Evolutionary conservation across 2,113 vertebrate genomes (phyloP), one percentile per base, ranked within the genome.

Genomic region (Galbula dea): DNA sequence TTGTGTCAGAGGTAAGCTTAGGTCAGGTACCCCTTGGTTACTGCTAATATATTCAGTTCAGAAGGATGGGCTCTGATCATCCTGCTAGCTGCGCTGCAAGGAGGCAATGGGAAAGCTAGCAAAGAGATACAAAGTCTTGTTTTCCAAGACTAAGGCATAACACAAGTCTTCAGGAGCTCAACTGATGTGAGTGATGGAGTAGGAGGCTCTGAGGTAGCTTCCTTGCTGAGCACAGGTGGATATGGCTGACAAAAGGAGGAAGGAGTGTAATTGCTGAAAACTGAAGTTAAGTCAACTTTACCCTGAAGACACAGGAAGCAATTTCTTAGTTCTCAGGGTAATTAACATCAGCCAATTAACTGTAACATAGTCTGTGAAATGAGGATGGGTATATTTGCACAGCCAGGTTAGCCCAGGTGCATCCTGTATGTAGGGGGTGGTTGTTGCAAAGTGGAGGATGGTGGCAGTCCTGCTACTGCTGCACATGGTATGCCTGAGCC

Each of bases 191-290:
- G 43, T n/a, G 43, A 66, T 29, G 18, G 32, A 73, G 54, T 45
- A 73, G 39, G 41, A 61, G 8, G 30, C 66, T 89, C 32, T 9
- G 22, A 83, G 63, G 41, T 37, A 34, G 13, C 22, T 61, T 85
- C 48, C 49, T 84, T 3, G 1, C 36, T 0, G 0, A 36, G 16
- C 0, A 0, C 32, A 18, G 3, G 12, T 68, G 49, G 19, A 30
- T 89, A 58, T 84, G 62, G 37, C 29, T 55, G 45, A 69, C 34
- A 24, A 76, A 66, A 5, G 8, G 15, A 22, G n/a, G 8, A 68
- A 18, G 72, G 73, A 77, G 29, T 32, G 55, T n/a, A 7, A 58
- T 46, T 7, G 3, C 22, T 90, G 55, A 26, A 88, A 90, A 86
- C 39, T 76, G 58, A 72, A 77, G 75, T 65, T 54, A 43, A 80